Conservation (phyloP, 2,888 invertebrate genomes). For the Drosophila longiperda region DNA sequence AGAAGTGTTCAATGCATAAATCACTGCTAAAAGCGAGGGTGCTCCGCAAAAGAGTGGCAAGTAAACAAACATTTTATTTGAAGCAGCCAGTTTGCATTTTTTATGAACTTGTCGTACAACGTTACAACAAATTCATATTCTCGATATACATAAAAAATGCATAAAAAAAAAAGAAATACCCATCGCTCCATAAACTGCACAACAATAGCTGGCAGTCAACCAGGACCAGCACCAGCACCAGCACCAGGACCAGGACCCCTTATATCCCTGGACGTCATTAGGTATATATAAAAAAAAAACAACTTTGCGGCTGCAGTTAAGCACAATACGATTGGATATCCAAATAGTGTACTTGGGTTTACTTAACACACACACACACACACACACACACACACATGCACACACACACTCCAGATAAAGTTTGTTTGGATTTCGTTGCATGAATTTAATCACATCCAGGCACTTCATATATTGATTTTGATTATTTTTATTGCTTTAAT, state of each 20-base stretch:
- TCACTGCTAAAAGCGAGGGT: constrained; percentile 42
- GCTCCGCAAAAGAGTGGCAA: constrained; percentile 1
- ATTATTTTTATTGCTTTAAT: background rate
- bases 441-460: background rate
- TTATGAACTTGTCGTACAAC: constrained; percentile 77
- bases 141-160: constrained; percentile 74
- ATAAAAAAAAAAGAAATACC: constrained; percentile 53
- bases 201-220: constrained; percentile 42
- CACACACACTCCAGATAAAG: background rate
- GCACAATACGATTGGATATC: constrained; percentile 8
- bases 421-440: background rate
- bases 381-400: background rate
- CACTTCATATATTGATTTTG: background rate
- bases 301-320: constrained; percentile 14
- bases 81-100: constrained; percentile 75
- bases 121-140: constrained; percentile 58
- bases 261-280: background rate
- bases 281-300: background rate
- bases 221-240: background rate
- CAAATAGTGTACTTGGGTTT: background rate
- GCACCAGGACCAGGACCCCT: background rate
- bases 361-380: background rate
- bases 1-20: constrained; percentile 61
- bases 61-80: constrained; percentile 65
- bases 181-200: constrained; percentile 30